Percentiles rank a stretch among this genome's conserved stretches.
Evolutionary conservation across 2,113 vertebrate genomes (phyloP).

Genomic region (Sinocyclocheilus rhinocerous): DNA sequence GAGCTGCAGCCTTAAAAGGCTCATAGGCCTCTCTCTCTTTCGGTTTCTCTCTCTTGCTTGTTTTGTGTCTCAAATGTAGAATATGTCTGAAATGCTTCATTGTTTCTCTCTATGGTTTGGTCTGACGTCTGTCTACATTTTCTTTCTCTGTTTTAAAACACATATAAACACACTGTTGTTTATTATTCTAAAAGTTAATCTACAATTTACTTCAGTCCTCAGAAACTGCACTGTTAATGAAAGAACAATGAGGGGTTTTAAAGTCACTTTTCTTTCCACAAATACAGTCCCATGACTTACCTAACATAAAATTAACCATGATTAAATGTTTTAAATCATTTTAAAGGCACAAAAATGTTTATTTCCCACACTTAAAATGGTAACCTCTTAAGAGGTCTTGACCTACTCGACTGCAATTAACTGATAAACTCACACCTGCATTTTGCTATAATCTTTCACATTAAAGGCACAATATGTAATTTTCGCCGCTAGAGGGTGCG

Average conservation of each 20-base stretch:
- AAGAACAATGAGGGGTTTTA: background rate
- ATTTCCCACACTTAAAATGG: background rate
- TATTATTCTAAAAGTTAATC: slow-evolving; percentile 8
- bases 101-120: background rate
- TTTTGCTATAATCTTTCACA: background rate
- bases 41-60: slow-evolving; percentile 24
- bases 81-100: slow-evolving; percentile 40
- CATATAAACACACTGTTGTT: background rate
- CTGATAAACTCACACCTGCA: background rate
- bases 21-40: slow-evolving; percentile 38
- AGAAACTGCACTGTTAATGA: background rate
- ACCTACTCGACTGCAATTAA: background rate
- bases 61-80: slow-evolving; percentile 11
- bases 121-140: slow-evolving; percentile 18
- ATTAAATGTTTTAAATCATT: background rate
- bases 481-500: too few species aligned
- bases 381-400: background rate
- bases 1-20: slow-evolving; percentile 69
- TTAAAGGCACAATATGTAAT: background rate
- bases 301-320: background rate
- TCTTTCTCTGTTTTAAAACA: slow-evolving; percentile 2
- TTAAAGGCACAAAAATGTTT: background rate
- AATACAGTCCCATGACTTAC: background rate
- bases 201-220: background rate
- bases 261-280: background rate